These are phyloP conservation scores for Petaurus breviceps DNA, from an alignment of 2,113 vertebrate species.

Conservation along the genomic window DNA sequence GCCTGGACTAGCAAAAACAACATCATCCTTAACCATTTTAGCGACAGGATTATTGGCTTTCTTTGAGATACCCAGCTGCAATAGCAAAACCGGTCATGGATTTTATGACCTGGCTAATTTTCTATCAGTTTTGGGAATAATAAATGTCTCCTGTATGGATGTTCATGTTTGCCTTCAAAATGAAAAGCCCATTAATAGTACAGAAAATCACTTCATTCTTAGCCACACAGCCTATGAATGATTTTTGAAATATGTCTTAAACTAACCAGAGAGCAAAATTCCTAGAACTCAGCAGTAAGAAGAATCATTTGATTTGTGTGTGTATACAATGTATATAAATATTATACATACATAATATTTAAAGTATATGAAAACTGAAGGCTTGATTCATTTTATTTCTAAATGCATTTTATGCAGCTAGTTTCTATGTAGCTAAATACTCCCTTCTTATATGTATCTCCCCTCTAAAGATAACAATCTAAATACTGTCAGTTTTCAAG, in stretches of 20 bases:
- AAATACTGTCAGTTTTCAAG: conserved; percentile 59
- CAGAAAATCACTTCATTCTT: conserved; percentile 76
- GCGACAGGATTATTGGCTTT: conserved; percentile 57
- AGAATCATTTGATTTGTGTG: not conserved
- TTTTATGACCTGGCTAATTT: conserved; percentile 81
- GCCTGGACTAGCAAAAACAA: conserved; percentile 68
- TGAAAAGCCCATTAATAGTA: conserved; percentile 58
- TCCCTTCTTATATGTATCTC: conserved; percentile 60
- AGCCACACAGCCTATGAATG: conserved; percentile 73
- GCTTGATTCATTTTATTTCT: conserved; percentile 59
- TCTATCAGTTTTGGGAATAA: conserved; percentile 80
- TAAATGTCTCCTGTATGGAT: conserved; percentile 70
- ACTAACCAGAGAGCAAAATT: conserved; percentile 74
- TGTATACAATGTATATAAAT: no score
- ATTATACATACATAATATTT: conserved; percentile 49
- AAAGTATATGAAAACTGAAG: conserved; percentile 74
- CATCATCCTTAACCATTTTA: conserved; percentile 70
- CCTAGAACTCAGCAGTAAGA: conserved; percentile 70
- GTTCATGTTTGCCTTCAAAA: conserved; percentile 68
- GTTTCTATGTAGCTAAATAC: conserved; percentile 66
- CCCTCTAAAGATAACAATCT: conserved; percentile 48
- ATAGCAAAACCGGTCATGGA: conserved; percentile 63
- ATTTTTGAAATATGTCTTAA: conserved; percentile 78
- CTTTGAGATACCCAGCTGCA: conserved; percentile 65
- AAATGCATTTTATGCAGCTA: conserved; percentile 48